Base-by-base conservation (phyloP, 2,888 invertebrate genomes). In the Phyllotreta cruciferae region DNA sequence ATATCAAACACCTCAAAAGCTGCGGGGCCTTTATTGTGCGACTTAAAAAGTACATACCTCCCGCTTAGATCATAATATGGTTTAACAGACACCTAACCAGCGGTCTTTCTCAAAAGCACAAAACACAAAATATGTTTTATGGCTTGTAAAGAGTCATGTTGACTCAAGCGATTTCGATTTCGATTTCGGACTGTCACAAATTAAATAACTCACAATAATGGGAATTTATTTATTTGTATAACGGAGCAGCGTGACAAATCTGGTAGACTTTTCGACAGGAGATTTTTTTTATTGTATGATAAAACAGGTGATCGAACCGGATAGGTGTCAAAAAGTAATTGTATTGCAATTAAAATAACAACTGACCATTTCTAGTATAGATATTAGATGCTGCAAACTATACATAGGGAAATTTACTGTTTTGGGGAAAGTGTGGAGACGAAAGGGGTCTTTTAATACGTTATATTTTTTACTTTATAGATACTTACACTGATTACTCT, bases 1-100 rank as follows among this genome's bases (percentile, higher is more conserved):
- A 77, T 77, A 77, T 80, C 80, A 80, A 80, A 80, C 77, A 76
- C 72, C 70, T 73, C 69, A 69, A 70, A 71, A 74, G 72, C 77
- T 73, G 76, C 77, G 76, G 79, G 79, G 78, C 74, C 74, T 74
- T 75, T 73, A 79, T 80, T 80, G 79, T 80, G 74, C 72, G 73
- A 77, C 77, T 77, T 76, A 77, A 79, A 24, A 79, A 78, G 75
- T 78, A 78, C 79, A 79, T 77, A 74, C 79, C 80, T 78, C 80
- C 79, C 71, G 79, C 79, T 75, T 76, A 68, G 77, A 75, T 73
- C 76, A 76, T 79, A 80, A 80, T 79, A 79, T 75, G 78, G 75
- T 78, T 75, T 78, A 78, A 78, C 79, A 76, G 78, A 79, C 78
- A 78, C 78, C 77, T 78, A 77, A 79, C 76, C 75, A 77, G 75